A percentile compares a stretch with the other conserved stretches of the same genome.
Conservation (phyloP, 2,888 invertebrate species). For the Criorhina ranunculi region DNA sequence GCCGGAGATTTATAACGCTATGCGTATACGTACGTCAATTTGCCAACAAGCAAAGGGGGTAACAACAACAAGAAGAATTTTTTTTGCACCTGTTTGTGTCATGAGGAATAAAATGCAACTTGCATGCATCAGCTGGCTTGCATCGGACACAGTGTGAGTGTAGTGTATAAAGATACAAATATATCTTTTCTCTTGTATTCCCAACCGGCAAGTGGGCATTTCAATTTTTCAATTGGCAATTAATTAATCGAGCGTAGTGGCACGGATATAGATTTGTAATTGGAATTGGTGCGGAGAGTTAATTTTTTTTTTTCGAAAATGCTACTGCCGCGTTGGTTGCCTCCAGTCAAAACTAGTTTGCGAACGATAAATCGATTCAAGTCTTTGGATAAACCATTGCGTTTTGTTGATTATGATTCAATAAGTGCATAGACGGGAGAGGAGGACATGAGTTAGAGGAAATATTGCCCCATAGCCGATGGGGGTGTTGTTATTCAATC, state of each 20-base stretch:
- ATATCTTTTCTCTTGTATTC: conserved; percentile 65
- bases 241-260: conserved; percentile 68
- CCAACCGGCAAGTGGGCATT: conserved; percentile 50
- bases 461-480: background rate
- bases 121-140: no score
- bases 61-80: conserved; percentile 16
- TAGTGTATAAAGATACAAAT: conserved; percentile 23
- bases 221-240: conserved; percentile 75
- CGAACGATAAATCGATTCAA: conserved; percentile 13
- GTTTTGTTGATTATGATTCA: conserved; percentile 21
- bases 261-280: conserved; percentile 63
- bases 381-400: conserved; percentile 4
- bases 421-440: background rate
- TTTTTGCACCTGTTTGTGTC: conserved; percentile 68
- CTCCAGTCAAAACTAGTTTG: conserved; percentile 48
- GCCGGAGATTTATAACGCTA: conserved; percentile 54
- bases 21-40: conserved; percentile 29
- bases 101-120: conserved; percentile 51
- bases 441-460: conserved; percentile 3
- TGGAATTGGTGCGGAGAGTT: conserved; percentile 65
- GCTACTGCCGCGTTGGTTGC: conserved; percentile 18
- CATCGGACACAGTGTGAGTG: no score
- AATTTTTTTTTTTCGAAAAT: conserved; percentile 29
- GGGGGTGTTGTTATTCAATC: conserved; percentile 10
- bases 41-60: conserved; percentile 23